Percentiles rank a stretch among this genome's conserved stretches.
Conservation (phyloP, 2,113 vertebrate species). For the Neogobius melanostomus region DNA sequence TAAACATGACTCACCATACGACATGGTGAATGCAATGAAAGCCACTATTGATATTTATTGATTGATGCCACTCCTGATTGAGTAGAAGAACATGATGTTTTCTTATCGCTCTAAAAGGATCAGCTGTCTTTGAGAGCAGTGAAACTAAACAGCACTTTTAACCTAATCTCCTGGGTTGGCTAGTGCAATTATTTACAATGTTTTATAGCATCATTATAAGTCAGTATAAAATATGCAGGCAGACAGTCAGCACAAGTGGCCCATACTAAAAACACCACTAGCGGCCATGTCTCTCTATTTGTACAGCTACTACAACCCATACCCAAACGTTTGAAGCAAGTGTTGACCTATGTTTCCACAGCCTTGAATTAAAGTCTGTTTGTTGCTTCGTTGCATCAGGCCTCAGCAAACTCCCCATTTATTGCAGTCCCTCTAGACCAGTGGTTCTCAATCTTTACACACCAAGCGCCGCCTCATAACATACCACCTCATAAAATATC, state of each 20-base stretch:
- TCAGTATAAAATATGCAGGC: conserved; percentile 50
- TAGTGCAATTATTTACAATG: conserved; percentile 46
- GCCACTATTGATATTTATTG: conserved; percentile 12
- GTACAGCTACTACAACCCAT: conserved; percentile 27
- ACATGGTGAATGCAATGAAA: not conserved
- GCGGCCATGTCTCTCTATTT: conserved; percentile 39
- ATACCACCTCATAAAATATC: too few relatives aligned
- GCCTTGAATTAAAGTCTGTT: conserved; percentile 16
- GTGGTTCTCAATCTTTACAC: conserved; percentile 9
- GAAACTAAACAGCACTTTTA: conserved; percentile 62
- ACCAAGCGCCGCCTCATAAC: too few relatives aligned
- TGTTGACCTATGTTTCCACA: conserved; percentile 51
- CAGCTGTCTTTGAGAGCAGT: conserved; percentile 40
- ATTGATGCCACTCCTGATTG: conserved; percentile 8
- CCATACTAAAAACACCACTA: conserved; percentile 62
- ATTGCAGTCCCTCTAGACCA: conserved; percentile 38
- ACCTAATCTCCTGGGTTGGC: conserved; percentile 58
- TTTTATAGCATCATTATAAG: conserved; percentile 13
- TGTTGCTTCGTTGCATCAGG: conserved; percentile 40
- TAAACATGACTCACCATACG: not conserved
- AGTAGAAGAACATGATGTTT: conserved; percentile 32
- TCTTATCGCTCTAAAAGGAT: conserved; percentile 43
- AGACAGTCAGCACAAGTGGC: conserved; percentile 56
- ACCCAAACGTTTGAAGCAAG: conserved; percentile 1
- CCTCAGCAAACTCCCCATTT: conserved; percentile 39